phyloP scores from a whole-genome alignment of 2,797 vertebrate genomes.

The Apodemus agrarius region DNA sequence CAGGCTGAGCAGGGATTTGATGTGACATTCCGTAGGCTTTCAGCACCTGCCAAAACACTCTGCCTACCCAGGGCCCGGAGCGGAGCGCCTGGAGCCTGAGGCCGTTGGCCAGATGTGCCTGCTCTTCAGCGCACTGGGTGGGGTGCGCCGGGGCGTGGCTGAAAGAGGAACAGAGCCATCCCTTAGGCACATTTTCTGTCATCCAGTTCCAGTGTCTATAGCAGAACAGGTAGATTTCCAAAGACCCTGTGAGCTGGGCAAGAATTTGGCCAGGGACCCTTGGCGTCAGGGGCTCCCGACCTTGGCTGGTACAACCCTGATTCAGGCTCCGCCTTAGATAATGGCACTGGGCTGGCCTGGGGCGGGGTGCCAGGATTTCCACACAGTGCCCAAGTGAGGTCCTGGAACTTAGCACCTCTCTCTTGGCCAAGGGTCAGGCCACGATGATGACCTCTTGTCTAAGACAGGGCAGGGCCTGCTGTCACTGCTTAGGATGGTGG shows the following conservation, averaged over 20 bases:
- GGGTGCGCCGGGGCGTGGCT: accelerated
- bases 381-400: background rate
- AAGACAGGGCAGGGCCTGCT: background rate
- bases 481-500: background rate
- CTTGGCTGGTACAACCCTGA: too few relatives aligned
- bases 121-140: constrained; percentile 34
- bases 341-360: background rate
- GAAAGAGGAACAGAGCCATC: background rate
- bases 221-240: background rate
- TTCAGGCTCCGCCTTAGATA: background rate
- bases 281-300: background rate
- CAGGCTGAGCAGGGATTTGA: constrained; percentile 77
- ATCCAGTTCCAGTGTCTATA: background rate
- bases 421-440: background rate
- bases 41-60: constrained; percentile 45
- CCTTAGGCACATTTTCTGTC: background rate
- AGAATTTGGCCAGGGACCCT: background rate
- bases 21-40: constrained; percentile 82
- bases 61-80: background rate
- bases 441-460: background rate
- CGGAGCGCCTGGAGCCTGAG: background rate
- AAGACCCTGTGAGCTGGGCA: background rate
- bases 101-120: background rate
- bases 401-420: background rate
- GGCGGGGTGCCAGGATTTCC: background rate